These are phyloP conservation scores for Drosophila repleta DNA, from an alignment of 1,140 invertebrate species.

Conservation along the genomic window DNA sequence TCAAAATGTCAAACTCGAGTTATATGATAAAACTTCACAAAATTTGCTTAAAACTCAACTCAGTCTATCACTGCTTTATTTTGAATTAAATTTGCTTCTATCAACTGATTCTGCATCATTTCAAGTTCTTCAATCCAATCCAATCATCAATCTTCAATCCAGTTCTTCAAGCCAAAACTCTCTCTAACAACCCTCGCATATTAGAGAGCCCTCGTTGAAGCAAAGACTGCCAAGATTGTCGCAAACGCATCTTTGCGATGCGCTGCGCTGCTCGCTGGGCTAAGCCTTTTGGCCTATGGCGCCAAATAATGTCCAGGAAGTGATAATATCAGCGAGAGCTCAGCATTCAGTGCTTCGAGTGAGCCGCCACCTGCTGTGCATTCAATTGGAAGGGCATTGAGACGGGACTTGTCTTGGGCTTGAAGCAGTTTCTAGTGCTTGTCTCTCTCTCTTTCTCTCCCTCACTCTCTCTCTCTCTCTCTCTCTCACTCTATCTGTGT, in stretches of 20 bases:
- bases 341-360: constrained; percentile 45
- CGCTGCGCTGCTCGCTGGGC: constrained; percentile 48
- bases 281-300: constrained; percentile 78
- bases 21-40: no score
- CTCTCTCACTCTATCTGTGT: not conserved
- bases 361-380: constrained; percentile 52
- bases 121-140: not conserved
- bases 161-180: no score
- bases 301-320: constrained; percentile 79
- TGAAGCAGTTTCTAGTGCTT: constrained; percentile 50
- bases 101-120: no score
- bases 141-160: not conserved
- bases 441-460: not conserved
- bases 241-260: constrained; percentile 51
- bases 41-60: no score
- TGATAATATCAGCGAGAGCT: constrained; percentile 70
- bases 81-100: no score
- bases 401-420: constrained; percentile 23
- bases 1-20: no score
- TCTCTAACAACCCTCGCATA: constrained; percentile 4
- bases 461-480: no score
- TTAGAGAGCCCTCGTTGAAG: no score
- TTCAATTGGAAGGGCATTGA: constrained; percentile 70
- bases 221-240: no score
- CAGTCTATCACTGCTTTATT: no score